Evolutionary conservation across 2,888 invertebrate species (phyloP).

Genomic region (Macaria liturata): DNA sequence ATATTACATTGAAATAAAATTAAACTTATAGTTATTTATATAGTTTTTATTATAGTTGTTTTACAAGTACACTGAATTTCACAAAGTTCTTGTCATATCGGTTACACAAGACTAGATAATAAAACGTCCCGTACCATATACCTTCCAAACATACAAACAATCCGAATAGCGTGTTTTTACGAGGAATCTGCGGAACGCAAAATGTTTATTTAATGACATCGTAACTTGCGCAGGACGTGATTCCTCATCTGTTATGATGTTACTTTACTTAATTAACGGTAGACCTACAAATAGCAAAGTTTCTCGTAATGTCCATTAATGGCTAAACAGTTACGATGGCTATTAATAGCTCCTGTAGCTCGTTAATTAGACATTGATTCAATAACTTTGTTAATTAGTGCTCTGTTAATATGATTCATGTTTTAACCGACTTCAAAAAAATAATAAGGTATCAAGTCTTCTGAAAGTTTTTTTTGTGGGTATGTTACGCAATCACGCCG

Average conservation of each 20-base stretch:
- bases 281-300: conserved; percentile 7
- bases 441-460: too few relatives aligned
- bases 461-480: too few relatives aligned
- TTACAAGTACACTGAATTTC: too few relatives aligned
- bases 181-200: conserved; percentile 63
- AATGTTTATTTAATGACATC: conserved; percentile 68
- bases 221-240: conserved; percentile 53
- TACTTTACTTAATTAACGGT: conserved; percentile 23
- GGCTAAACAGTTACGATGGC: conserved; percentile 5
- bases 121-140: conserved; percentile 11
- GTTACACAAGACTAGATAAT: too few relatives aligned
- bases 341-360: conserved; percentile 4
- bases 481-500: too few relatives aligned
- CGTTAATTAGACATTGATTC: conserved; percentile 7
- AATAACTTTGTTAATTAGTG: too few relatives aligned
- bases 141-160: conserved; percentile 50
- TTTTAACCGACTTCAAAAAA: too few relatives aligned
- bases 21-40: too few relatives aligned
- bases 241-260: conserved; percentile 36
- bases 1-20: too few relatives aligned
- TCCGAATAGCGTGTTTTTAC: conserved; percentile 67
- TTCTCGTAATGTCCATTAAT: conserved; percentile 6
- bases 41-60: too few relatives aligned
- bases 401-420: too few relatives aligned
- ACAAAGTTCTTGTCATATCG: too few relatives aligned